phyloP scores from a whole-genome alignment of 92 coral and sea anemone species.

The Ricordea florida region DNA sequence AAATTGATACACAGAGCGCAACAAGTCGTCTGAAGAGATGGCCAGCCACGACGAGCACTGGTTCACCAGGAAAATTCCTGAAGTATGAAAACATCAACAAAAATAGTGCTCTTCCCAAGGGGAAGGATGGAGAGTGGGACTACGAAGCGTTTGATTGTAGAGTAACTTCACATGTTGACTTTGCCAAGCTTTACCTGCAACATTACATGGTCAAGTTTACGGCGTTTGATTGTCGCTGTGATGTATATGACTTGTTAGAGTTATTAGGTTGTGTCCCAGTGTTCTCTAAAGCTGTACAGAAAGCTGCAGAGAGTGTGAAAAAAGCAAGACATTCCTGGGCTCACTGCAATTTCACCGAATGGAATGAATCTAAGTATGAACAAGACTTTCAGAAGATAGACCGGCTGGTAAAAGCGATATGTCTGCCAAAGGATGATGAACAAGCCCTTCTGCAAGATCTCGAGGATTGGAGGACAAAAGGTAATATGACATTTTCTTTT shows the following conservation, averaged over 20 bases:
- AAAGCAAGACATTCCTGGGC: slow-evolving; percentile 57
- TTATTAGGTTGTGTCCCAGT: slow-evolving; percentile 47
- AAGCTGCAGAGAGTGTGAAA: slow-evolving; percentile 42
- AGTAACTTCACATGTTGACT: slow-evolving; percentile 28
- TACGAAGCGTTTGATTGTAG: slow-evolving; percentile 25
- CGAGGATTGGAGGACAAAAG: slow-evolving; percentile 42
- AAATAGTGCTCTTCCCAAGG: slow-evolving; percentile 24
- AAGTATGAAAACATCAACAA: slow-evolving; percentile 21
- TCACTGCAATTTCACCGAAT: slow-evolving; percentile 41
- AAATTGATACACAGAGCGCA: slow-evolving; percentile 31
- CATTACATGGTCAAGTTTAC: slow-evolving; percentile 44
- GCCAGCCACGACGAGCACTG: too few relatives aligned
- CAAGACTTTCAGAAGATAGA: slow-evolving; percentile 24
- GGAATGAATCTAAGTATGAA: slow-evolving; percentile 26
- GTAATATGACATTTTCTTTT: too few relatives aligned
- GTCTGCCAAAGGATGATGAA: slow-evolving; percentile 6
- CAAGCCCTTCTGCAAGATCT: background rate
- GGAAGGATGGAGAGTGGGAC: background rate
- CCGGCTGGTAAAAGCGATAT: slow-evolving; percentile 7
- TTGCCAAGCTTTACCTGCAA: slow-evolving; percentile 47
- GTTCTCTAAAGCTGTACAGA: slow-evolving; percentile 31
- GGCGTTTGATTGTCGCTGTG: slow-evolving; percentile 56
- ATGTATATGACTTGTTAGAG: slow-evolving; percentile 50
- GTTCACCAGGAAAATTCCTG: background rate
- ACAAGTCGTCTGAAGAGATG: background rate